Base-by-base conservation (phyloP, 2,797 vertebrate species). In the Poecile montanus region DNA sequence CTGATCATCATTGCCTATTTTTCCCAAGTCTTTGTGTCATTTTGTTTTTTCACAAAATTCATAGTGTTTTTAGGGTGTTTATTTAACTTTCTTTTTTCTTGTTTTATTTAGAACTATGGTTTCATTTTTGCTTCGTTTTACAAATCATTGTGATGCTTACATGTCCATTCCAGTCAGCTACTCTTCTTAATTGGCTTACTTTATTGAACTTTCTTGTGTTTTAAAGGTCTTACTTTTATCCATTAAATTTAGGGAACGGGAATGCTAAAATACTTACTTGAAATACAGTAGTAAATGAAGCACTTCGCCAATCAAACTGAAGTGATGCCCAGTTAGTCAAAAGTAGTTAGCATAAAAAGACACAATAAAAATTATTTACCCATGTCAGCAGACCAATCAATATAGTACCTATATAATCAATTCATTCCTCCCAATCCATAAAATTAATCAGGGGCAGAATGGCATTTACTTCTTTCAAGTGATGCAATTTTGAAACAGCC, bases 281-380 rank as follows among this genome's bases (percentile, higher is more conserved):
- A 93, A 94, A 65, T 68, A 30, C 50, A 81, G 34, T 19, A 54
- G 22, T 36, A 70, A 93, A 91, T 60, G 4, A 79, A 92, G 32
- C 6, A 53, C 17, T 85, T 89, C 56, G 60, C 10, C 15, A 60
- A 45, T 48, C 47, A 34, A 53, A n/a, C 34, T 10, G 19, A 85
- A 78, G 2, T 48, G 44, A 82, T 84, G n/a, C 8, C 27, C 1
- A 62, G 57, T 81, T 86, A 86, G 26, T 81, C 50, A 75, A 75
- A 91, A 86, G 34, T 56, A 84, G 36, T 61, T 88, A 76, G 30
- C 47, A 66, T 73, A 72, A 88, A 90, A 34, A 85, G 54, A 42
- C 27, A 78, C 18, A 91, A 73, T 94, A 91, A 90, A 90, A 94
- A 86, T 94, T 17, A 75, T 72, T 40, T 93, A 66, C 26, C 38